Base-by-base conservation (phyloP, 1,140 invertebrate species). In the Centruroides sculpturatus region DNA sequence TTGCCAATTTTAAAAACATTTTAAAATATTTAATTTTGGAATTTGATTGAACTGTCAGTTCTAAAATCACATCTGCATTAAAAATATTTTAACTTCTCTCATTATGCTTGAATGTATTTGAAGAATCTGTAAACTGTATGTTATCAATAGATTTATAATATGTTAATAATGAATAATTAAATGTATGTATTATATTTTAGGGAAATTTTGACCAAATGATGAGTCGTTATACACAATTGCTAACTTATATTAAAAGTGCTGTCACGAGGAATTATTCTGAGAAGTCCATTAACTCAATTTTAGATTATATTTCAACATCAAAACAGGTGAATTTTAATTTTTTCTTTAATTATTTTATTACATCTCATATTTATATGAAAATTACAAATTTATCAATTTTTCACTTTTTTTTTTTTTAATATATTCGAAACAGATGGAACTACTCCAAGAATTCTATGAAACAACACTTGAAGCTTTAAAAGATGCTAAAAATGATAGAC, bases 391-490 rank as follows among this genome's bases (percentile, higher is more conserved):
- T 23, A 23, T 23, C 23, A 23, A 23, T 23, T 23, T 23, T 23
- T 23, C 23, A 23, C 23, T 23, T 2, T 1, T 23, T 23, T 23
- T n/a, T 23, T 23, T 23, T 23, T 23, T 1, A 23, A 23, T 23
- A 23, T 23, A 23, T 23, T 23, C 23, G 1, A 23, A 23, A 23
- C 23, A 98, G 89, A 99, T 98, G 92, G 92, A 95, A 73, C 75
- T 99, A n/a, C 75, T 99, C 35, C 96, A 99, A 82, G 89, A 99
- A 73, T 99, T 99, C 75, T 99, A 99, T 79, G 93, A 99, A 78
- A 99, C 95, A 35, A 99, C 95, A 3, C 77, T 99, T 71, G 94
- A 99, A 77, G 94, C 95, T 47, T 77, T 99, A 56, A 96, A 95
- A 75, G 92, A 98, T 82, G 92, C 94, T 0, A 98, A 98, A 75